Percentiles rank a stretch among this genome's conserved stretches.
These are phyloP conservation scores for Oncorhynchus tshawytscha DNA, from an alignment of 2,113 vertebrate genomes.

Conservation along the genomic window DNA sequence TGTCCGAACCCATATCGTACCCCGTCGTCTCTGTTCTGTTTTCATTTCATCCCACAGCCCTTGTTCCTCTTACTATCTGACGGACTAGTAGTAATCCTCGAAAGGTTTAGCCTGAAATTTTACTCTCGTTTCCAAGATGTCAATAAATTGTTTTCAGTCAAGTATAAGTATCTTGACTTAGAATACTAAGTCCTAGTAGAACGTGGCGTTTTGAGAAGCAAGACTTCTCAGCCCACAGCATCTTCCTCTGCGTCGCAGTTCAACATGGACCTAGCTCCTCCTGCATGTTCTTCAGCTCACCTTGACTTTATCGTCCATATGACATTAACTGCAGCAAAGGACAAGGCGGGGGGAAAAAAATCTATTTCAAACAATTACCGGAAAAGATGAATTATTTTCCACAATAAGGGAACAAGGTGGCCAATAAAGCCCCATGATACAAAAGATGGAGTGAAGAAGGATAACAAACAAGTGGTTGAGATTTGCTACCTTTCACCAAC, in stretches of 20 bases:
- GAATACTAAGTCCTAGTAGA: background rate
- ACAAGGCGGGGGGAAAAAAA: slow-evolving; percentile 46
- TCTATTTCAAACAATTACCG: slow-evolving; percentile 75
- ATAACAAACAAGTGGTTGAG: slow-evolving; percentile 86
- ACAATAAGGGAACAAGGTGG: slow-evolving; percentile 75
- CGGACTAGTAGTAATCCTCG: background rate
- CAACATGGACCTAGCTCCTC: background rate
- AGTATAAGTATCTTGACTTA: background rate
- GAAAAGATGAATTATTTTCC: slow-evolving; percentile 91
- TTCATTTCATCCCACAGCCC: background rate
- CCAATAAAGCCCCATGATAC: slow-evolving; percentile 86
- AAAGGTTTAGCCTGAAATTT: background rate
- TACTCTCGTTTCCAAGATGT: background rate
- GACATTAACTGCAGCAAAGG: slow-evolving; percentile 12
- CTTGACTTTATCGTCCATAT: slow-evolving; percentile 28
- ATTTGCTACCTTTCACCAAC: slow-evolving; percentile 98
- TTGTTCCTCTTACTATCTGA: background rate
- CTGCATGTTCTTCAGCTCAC: slow-evolving; percentile 8
- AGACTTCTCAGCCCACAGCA: background rate
- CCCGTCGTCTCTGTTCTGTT: background rate
- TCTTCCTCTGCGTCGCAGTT: background rate
- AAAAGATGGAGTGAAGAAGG: slow-evolving; percentile 76
- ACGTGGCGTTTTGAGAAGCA: background rate
- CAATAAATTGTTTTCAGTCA: background rate
- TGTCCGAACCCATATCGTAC: background rate